phyloP scores from a whole-genome alignment of 2,888 invertebrate species.

The Eustalomyia histrio region DNA sequence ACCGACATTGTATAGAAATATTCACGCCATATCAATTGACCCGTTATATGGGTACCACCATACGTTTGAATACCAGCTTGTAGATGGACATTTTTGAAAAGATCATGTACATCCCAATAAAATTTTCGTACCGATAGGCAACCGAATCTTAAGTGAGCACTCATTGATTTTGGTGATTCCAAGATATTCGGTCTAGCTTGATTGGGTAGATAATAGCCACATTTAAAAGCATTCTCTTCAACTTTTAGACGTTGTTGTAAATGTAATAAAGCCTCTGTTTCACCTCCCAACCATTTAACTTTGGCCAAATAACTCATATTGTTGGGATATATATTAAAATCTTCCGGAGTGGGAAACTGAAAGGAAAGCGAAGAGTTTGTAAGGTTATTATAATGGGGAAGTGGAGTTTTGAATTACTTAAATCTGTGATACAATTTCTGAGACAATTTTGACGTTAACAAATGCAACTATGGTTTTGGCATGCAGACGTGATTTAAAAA shows the following conservation, averaged over 20 bases:
- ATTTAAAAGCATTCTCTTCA: slow-evolving; percentile 80
- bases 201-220: slow-evolving; percentile 85
- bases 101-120: slow-evolving; percentile 85
- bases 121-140: slow-evolving; percentile 86
- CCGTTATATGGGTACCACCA: slow-evolving; percentile 79
- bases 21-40: slow-evolving; percentile 88
- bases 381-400: too few relatives aligned
- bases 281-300: slow-evolving; percentile 84
- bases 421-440: too few relatives aligned
- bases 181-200: slow-evolving; percentile 85
- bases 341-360: slow-evolving; percentile 82
- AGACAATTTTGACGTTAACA: too few relatives aligned
- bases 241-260: slow-evolving; percentile 82
- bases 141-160: slow-evolving; percentile 86
- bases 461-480: too few relatives aligned
- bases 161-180: slow-evolving; percentile 85
- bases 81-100: slow-evolving; percentile 81
- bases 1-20: slow-evolving; percentile 90
- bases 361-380: background rate
- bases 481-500: too few relatives aligned
- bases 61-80: slow-evolving; percentile 76
- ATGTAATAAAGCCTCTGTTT: slow-evolving; percentile 82
- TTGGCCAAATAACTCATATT: slow-evolving; percentile 73
- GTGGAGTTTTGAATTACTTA: too few relatives aligned
- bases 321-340: slow-evolving; percentile 81